Conservation (phyloP, 2,888 invertebrate genomes). For the Spilosoma lubricipeda region DNA sequence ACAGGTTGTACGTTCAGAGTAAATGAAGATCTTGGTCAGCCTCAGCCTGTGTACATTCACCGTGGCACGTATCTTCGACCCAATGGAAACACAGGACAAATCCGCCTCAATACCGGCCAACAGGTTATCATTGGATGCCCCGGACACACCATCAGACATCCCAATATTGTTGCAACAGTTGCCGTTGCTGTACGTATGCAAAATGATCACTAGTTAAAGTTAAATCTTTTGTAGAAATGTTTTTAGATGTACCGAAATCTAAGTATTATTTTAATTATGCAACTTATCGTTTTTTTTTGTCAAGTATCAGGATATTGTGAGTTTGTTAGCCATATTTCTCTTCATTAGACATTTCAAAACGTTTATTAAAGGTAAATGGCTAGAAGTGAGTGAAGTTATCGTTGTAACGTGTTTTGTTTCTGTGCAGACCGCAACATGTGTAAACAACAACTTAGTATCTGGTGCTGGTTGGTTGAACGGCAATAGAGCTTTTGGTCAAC, state of each 20-base stretch:
- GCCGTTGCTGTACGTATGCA: constrained; percentile 64
- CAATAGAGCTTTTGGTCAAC: constrained; percentile 65
- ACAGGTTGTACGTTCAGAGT: constrained; percentile 79
- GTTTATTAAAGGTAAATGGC: too few relatives aligned
- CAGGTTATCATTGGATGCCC: constrained; percentile 72
- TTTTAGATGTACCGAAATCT: neutral
- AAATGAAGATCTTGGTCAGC: constrained; percentile 83
- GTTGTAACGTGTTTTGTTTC: neutral
- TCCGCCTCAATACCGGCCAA: constrained; percentile 67
- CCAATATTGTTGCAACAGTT: constrained; percentile 62
- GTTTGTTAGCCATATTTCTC: too few relatives aligned
- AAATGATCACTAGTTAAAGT: neutral
- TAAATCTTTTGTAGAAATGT: neutral
- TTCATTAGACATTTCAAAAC: too few relatives aligned
- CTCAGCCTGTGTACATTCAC: constrained; percentile 87
- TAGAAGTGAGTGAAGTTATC: neutral
- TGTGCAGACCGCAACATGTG: constrained; percentile 46
- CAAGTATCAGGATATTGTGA: too few relatives aligned
- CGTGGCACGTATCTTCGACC: constrained; percentile 69
- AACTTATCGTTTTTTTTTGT: neutral
- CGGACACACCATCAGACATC: constrained; percentile 65
- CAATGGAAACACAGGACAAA: constrained; percentile 70
- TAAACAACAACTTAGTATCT: constrained; percentile 63
- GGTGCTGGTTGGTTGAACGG: constrained; percentile 72
- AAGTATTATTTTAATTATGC: neutral